Percentiles rank a stretch among this genome's conserved stretches.
These are phyloP conservation scores for Dreissena polymorpha DNA, from an alignment of 1,140 invertebrate genomes.

Conservation along the genomic window DNA sequence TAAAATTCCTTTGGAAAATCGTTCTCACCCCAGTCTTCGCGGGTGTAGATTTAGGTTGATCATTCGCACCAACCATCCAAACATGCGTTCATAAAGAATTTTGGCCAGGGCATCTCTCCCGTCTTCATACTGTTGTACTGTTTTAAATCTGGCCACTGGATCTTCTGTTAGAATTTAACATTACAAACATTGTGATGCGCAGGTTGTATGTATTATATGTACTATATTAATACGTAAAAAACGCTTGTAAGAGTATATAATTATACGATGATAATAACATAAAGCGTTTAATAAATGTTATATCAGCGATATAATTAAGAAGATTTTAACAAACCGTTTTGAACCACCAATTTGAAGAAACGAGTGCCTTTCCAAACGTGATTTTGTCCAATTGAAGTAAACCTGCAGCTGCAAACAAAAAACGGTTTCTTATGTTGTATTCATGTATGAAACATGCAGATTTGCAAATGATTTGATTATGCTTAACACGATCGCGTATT, in stretches of 20 bases:
- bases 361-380: constrained; percentile 33
- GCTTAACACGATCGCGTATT: too few relatives aligned
- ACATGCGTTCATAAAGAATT: constrained; percentile 75
- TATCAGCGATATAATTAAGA: too few relatives aligned
- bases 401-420: constrained; percentile 23
- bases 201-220: too few relatives aligned
- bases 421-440: too few relatives aligned
- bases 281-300: too few relatives aligned
- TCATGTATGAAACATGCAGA: too few relatives aligned
- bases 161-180: constrained; percentile 59
- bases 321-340: constrained; percentile 3
- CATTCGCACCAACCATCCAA: constrained; percentile 75
- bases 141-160: constrained; percentile 68
- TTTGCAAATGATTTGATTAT: too few relatives aligned
- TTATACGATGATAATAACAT: too few relatives aligned
- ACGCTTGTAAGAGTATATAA: too few relatives aligned
- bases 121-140: constrained; percentile 70
- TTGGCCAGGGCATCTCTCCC: constrained; percentile 77
- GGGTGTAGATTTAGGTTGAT: constrained; percentile 71
- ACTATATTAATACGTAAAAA: too few relatives aligned
- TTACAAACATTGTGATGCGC: too few relatives aligned
- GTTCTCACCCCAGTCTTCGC: neutral
- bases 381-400: constrained; percentile 30
- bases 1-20: too few relatives aligned
- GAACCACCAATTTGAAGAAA: constrained; percentile 11